phyloP scores from a whole-genome alignment of 2,888 invertebrate genomes.

The Onchidella celtica region DNA sequence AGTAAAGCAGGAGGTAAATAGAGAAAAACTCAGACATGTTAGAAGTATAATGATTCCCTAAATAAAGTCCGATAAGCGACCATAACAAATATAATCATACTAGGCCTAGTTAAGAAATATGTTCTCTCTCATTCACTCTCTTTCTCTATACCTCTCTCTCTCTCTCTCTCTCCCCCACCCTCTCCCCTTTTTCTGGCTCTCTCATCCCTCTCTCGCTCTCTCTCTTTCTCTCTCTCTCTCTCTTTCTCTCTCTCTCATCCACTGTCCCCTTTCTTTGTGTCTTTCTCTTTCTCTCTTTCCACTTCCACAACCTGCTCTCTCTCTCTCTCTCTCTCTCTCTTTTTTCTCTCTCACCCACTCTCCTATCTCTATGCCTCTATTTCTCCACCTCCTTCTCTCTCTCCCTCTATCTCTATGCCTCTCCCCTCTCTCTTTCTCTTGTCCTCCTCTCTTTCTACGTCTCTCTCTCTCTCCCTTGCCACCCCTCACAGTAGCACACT shows the following conservation, averaged over 20 bases:
- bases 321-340: slow-evolving; percentile 15
- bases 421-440: background rate
- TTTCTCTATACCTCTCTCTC: background rate
- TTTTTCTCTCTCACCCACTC: background rate
- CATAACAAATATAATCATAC: no score
- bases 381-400: slow-evolving; percentile 8
- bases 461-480: background rate
- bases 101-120: no score
- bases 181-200: background rate
- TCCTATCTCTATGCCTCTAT: slow-evolving; percentile 8
- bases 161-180: slow-evolving; percentile 4
- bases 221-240: slow-evolving; percentile 3
- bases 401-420: background rate
- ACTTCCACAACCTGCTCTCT: slow-evolving; percentile 18
- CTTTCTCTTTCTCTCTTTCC: background rate
- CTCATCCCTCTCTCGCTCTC: background rate
- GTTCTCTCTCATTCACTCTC: background rate
- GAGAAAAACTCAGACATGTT: no score
- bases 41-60: no score
- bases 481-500: background rate
- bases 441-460: background rate
- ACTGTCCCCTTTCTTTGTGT: background rate
- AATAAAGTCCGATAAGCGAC: no score
- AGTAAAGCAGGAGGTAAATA: no score
- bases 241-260: background rate